These are phyloP conservation scores for Conger conger DNA, from an alignment of 2,113 vertebrate species.

Conservation along the genomic window DNA sequence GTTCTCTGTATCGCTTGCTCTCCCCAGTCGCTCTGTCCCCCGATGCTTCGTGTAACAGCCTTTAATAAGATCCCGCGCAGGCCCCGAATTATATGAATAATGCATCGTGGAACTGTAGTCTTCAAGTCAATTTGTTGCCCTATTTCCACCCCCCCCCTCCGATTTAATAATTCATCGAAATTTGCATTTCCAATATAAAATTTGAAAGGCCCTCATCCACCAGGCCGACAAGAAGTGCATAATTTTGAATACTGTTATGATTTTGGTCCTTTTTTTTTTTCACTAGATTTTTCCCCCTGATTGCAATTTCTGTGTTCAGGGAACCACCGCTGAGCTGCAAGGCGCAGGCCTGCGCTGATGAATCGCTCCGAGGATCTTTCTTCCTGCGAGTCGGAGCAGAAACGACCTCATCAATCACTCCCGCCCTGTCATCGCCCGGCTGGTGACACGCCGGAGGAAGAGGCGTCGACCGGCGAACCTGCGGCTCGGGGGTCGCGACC, in stretches of 20 bases:
- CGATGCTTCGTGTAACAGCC: conserved; percentile 36
- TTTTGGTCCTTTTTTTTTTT: not conserved
- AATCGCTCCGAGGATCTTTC: not conserved
- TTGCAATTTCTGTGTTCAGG: not conserved
- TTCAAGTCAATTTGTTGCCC: conserved; percentile 45
- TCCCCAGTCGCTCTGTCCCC: too few species aligned
- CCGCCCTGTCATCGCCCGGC: not conserved
- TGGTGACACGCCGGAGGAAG: not conserved
- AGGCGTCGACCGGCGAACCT: not conserved
- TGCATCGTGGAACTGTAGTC: conserved; percentile 38
- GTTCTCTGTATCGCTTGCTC: too few species aligned
- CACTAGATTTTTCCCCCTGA: not conserved
- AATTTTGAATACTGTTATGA: conserved; percentile 1
- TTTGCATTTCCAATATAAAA: conserved; percentile 28
- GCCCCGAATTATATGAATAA: conserved; percentile 51
- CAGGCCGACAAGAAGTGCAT: not conserved
- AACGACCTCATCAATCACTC: not conserved
- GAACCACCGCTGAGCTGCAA: not conserved
- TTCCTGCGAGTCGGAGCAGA: not conserved
- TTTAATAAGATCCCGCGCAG: conserved; percentile 43
- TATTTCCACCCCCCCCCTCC: conserved; percentile 33
- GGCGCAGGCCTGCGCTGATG: not conserved
- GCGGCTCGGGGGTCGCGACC: not conserved
- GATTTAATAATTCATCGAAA: conserved; percentile 43
- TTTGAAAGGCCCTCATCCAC: conserved; percentile 1